Evolutionary conservation across 2,113 vertebrate species (phyloP), one percentile per base, ranked within the genome.

Genomic region (Triplophysa dalaica): DNA sequence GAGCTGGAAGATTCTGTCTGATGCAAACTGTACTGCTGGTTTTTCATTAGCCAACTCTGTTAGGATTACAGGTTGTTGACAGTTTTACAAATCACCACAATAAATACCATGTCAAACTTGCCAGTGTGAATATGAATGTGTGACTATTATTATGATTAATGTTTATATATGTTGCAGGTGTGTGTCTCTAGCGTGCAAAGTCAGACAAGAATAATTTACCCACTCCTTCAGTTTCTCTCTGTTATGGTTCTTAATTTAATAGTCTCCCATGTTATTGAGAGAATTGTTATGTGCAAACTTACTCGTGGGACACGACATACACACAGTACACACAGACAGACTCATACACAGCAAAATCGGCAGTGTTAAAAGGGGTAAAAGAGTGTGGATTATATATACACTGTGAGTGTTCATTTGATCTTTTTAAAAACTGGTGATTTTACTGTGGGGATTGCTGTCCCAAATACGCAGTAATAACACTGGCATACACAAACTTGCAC

Each of bases 401-500:
- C 26, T 29, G 26, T 2, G 26, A 29, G 26, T 29, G 26, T 29
- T 29, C 2, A 29, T 29, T 29, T 29, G 1, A 29, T 3, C 2
- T 29, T 29, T 29, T 29, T 29, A 2, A 29, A 29, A 1, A 29
- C 26, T 29, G 26, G 26, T 3, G 26, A 29, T 29, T 29, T 29
- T 29, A 29, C 26, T 29, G 1, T 29, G 26, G 24, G 58, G 58
- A 41, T 22, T 19, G 16, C 56, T 68, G 21, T 64, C 52, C 56
- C 65, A 79, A 66, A 41, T 41, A 70, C 43, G 22, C 45, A 63
- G 72, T 75, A 56, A 45, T 65, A 21, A 79, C 64, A 70, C 72
- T 33, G 4, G 76, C 16, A 22, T 38, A 68, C 76, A 63, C 26
- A 29, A 2, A 29, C 26, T 29, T 2, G 26, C 26, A 3, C 2